These are phyloP conservation scores for Neelides folsomi DNA, from an alignment of 2,888 invertebrate species.

Conservation along the genomic window DNA sequence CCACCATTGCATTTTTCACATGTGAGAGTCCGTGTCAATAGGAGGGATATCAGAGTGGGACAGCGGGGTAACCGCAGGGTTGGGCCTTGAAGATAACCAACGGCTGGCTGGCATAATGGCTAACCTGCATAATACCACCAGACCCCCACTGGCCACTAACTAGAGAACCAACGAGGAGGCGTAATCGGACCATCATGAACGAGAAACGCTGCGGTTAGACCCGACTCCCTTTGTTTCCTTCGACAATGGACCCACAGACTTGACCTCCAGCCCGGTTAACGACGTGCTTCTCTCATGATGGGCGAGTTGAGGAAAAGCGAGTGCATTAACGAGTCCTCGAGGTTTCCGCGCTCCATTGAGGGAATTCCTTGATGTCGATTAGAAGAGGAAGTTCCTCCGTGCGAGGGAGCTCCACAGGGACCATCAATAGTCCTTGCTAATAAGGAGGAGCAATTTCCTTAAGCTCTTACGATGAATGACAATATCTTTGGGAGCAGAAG, in stretches of 20 bases:
- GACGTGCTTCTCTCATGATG: too few relatives aligned
- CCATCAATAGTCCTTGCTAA: slow-evolving; percentile 18
- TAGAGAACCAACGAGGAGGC: too few relatives aligned
- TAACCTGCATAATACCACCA: slow-evolving; percentile 11
- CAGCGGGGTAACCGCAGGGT: slow-evolving; percentile 19
- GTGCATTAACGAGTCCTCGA: too few relatives aligned
- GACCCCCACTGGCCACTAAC: slow-evolving; percentile 17
- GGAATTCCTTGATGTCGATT: too few relatives aligned
- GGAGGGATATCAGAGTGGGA: slow-evolving; percentile 22
- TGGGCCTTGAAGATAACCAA: slow-evolving; percentile 21
- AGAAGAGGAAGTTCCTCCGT: background rate
- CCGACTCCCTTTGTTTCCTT: too few relatives aligned
- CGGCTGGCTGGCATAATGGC: slow-evolving; percentile 15
- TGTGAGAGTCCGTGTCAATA: slow-evolving; percentile 20
- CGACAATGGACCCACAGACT: too few relatives aligned
- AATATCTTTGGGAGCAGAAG: slow-evolving; percentile 19
- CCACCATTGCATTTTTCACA: slow-evolving; percentile 24
- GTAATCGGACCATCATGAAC: too few relatives aligned
- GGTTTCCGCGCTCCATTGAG: too few relatives aligned
- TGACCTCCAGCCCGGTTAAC: too few relatives aligned
- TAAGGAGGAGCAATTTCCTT: slow-evolving; percentile 29
- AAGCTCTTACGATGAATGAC: slow-evolving; percentile 30
- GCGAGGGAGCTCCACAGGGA: background rate
- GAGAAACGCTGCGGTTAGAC: too few relatives aligned
- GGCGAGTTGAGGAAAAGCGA: too few relatives aligned